Base-by-base conservation (phyloP, 30 jellyfish, hydroid and myxozoan species). In the Turritopsis dohrnii region DNA sequence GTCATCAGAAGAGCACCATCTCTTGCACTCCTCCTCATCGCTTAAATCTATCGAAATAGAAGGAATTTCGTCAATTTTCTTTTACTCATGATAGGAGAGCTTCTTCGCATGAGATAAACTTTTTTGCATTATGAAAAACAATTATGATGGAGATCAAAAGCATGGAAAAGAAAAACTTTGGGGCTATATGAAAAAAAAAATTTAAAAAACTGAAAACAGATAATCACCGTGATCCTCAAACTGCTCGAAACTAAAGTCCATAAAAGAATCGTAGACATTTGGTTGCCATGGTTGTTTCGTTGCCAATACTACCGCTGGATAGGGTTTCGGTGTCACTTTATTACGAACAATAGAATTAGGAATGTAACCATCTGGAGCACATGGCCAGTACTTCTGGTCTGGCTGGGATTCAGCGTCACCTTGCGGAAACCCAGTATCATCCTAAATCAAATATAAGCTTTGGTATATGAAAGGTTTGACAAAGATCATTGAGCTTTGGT, bases 281-380 rank as follows among this genome's bases (percentile, higher is more conserved):
- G 83, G 83, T 3, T 29, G 28, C 83, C 83, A 74, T 74, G 83
- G 83, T 30, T 74, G 19, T 13, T 41, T 41, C 13, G 60, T 41
- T 41, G 5, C 13, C 9, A 41, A 41, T 52, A 8, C 83, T 24
- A 24, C 71, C 28, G 28, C 18, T 29, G 65, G n/a, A n/a, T 26
- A 1, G 5, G 90, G 94, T 22, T 74, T 65, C 53, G 96, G 94
- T 71, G 72, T 72, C 24, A 89, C 74, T 21, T 72, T 7, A 60
- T 69, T 73, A 25, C 98, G 93, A 22, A 88, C 75, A 21, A 92
- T 86, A 1, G 98, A 92, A 72, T 92, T 92, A 16, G 98, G 98
- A 19, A 92, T 60, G 77, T n/a, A 83, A 1, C 98, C 95, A 65
- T 92, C 98, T 7, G 96, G 96, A n/a, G 98, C 98, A 76, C 92